These are phyloP conservation scores for Salvator merianae DNA, from an alignment of 2,113 vertebrate genomes.

Conservation along the genomic window DNA sequence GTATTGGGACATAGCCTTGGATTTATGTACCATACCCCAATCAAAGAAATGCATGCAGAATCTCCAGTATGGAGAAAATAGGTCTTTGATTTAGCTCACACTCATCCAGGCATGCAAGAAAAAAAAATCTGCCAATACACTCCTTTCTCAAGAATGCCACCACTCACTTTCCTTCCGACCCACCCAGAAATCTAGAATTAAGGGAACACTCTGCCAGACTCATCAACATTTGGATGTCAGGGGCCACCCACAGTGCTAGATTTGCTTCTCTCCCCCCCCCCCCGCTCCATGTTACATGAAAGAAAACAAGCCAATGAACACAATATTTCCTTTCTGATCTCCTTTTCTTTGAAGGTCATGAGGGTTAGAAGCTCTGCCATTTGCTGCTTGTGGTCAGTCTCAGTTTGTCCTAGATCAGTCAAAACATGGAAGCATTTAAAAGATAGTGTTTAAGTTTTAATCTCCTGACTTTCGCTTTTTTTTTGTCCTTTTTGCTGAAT, in stretches of 20 bases:
- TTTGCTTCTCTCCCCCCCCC: constrained; percentile 41
- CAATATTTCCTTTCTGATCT: constrained; percentile 67
- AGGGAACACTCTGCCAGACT: constrained; percentile 34
- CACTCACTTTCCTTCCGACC: constrained; percentile 4
- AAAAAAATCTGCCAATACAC: neutral
- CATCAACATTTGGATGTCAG: constrained; percentile 45
- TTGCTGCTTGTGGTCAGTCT: constrained; percentile 59
- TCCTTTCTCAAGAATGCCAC: neutral
- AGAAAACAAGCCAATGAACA: constrained; percentile 67
- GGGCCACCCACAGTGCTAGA: constrained; percentile 62
- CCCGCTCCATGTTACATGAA: constrained; percentile 56
- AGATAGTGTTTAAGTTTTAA: constrained; percentile 52
- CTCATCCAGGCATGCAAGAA: neutral
- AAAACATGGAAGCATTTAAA: constrained; percentile 58
- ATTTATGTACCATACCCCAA: too few species aligned
- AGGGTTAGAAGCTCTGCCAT: constrained; percentile 54
- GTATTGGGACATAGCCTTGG: too few species aligned
- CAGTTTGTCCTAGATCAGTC: constrained; percentile 56
- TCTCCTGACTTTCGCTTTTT: constrained; percentile 25
- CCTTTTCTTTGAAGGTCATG: constrained; percentile 63
- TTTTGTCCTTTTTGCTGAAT: constrained; percentile 47
- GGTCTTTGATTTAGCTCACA: neutral
- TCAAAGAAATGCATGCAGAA: too few species aligned
- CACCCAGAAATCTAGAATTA: constrained; percentile 36
- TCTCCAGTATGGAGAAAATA: too few species aligned